These are phyloP conservation scores for Miniopterus natalensis DNA, from an alignment of 2,113 vertebrate species.

Conservation along the genomic window DNA sequence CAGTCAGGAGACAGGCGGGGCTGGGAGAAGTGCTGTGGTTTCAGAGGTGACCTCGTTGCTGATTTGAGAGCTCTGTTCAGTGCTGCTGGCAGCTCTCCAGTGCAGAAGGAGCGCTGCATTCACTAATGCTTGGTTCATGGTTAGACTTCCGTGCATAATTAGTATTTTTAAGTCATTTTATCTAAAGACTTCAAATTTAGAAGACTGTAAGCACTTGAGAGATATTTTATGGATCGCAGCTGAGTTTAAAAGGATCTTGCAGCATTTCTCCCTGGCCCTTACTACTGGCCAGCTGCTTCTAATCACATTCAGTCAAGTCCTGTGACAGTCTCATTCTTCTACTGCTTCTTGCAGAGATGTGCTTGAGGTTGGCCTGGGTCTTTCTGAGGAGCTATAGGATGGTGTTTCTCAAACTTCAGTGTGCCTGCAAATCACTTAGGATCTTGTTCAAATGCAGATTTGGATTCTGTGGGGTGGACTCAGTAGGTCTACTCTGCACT, in stretches of 20 bases:
- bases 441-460: constrained; percentile 45
- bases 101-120: constrained; percentile 65
- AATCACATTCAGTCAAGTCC: constrained; percentile 55
- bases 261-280: constrained; percentile 56
- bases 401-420: constrained; percentile 11
- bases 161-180: constrained; percentile 82
- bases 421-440: not conserved
- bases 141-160: constrained; percentile 78
- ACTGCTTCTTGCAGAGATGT: constrained; percentile 56
- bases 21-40: constrained; percentile 48
- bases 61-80: constrained; percentile 10
- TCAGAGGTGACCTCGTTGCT: constrained; percentile 73
- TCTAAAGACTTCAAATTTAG: constrained; percentile 80
- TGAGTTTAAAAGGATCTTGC: constrained; percentile 67
- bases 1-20: not conserved
- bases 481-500: not conserved
- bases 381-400: constrained; percentile 52
- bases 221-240: constrained; percentile 65
- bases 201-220: constrained; percentile 62
- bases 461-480: constrained; percentile 1
- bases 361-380: not conserved
- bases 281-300: constrained; percentile 65
- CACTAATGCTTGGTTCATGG: constrained; percentile 67
- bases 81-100: constrained; percentile 68
- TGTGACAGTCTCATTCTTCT: constrained; percentile 54